Conservation (phyloP, 1,140 invertebrate genomes). For the Brachionus koreanus region DNA sequence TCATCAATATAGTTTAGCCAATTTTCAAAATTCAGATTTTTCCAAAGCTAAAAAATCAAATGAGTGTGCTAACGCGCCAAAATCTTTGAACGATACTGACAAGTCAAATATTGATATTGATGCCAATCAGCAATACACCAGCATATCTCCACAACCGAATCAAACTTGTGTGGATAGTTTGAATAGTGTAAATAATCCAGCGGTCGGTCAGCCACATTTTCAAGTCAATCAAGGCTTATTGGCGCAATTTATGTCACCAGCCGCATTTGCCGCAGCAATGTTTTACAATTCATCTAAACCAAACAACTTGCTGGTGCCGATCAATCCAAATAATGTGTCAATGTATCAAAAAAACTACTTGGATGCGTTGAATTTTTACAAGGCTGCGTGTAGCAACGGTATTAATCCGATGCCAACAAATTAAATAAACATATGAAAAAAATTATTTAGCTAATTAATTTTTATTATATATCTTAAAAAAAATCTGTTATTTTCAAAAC, state of each 20-base stretch:
- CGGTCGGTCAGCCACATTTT: not conserved
- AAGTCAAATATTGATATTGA: not conserved
- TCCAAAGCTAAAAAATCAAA: not conserved
- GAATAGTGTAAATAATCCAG: not conserved
- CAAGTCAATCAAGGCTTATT: not conserved
- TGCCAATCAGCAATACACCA: not conserved
- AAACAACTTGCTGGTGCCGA: not conserved
- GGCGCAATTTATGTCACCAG: conserved; percentile 35
- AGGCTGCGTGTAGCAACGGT: conserved; percentile 30
- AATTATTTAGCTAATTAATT: not conserved
- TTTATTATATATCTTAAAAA: not conserved
- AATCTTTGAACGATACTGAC: not conserved
- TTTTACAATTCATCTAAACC: conserved; percentile 28
- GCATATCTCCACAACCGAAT: not conserved
- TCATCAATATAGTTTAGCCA: conserved; percentile 39
- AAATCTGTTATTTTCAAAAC: not conserved
- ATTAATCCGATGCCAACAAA: conserved; percentile 13
- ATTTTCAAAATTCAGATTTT: conserved; percentile 40
- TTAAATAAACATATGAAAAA: not conserved
- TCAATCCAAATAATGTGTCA: conserved; percentile 9
- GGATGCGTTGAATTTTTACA: conserved; percentile 29
- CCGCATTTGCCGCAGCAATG: conserved; percentile 20
- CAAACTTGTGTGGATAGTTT: not conserved
- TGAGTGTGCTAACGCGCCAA: not conserved
- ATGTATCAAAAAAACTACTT: conserved; percentile 32